These are phyloP conservation scores for Xenops minutus DNA, from an alignment of 2,797 vertebrate species.

Conservation along the genomic window DNA sequence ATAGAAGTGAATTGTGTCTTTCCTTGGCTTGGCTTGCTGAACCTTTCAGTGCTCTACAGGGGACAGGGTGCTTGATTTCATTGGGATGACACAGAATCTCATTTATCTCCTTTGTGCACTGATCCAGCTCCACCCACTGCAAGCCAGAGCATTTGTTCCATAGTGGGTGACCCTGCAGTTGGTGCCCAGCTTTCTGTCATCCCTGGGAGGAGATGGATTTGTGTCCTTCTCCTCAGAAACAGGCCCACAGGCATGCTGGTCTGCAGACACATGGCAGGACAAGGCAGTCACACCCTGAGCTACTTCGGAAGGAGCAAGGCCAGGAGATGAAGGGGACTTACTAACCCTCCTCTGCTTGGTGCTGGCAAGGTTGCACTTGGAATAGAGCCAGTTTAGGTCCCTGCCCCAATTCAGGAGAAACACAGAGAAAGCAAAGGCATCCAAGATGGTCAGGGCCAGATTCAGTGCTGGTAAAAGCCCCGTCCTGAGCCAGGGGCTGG, in stretches of 20 bases:
- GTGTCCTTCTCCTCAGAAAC: background rate
- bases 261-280: background rate
- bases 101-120: accelerated
- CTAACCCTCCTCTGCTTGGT: background rate
- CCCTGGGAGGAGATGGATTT: background rate
- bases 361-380: background rate
- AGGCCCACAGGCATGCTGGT: accelerated
- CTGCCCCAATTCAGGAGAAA: background rate
- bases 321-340: background rate
- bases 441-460: background rate
- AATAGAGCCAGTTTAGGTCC: background rate
- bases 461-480: background rate
- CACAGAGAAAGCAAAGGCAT: background rate
- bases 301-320: accelerated
- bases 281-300: background rate
- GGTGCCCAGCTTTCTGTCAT: background rate
- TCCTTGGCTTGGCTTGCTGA: background rate
- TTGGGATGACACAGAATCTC: accelerated
- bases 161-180: background rate
- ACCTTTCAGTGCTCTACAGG: background rate
- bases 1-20: background rate
- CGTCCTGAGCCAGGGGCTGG: background rate
- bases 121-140: background rate
- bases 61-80: background rate
- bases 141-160: background rate